Evolutionary conservation across 2,113 vertebrate genomes (phyloP).

Genomic region (Phyllostomus hastatus): DNA sequence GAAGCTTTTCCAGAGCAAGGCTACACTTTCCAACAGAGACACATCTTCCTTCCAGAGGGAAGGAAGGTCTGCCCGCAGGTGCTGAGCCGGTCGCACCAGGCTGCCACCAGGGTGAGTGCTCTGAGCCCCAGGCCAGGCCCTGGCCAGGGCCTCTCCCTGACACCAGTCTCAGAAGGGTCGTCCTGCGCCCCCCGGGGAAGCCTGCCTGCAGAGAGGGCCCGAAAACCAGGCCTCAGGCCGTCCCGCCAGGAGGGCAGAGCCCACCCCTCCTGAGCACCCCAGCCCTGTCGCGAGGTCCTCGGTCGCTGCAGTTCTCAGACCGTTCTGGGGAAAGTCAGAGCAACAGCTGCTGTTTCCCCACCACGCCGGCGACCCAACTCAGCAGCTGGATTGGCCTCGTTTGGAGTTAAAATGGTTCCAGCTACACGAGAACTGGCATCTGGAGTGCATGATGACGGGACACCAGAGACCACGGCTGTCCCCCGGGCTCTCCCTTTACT

Average conservation of each 20-base stretch:
- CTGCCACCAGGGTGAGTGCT: background rate
- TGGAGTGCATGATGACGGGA: fast-evolving
- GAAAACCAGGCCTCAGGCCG: fast-evolving
- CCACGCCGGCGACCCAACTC: background rate
- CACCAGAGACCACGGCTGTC: background rate
- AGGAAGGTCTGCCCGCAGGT: background rate
- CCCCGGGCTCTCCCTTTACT: background rate
- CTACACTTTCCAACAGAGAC: background rate
- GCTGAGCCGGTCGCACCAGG: background rate
- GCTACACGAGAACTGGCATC: background rate
- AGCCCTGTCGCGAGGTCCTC: too few relatives aligned
- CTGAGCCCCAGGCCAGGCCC: background rate
- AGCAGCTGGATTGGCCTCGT: background rate
- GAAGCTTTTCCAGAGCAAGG: background rate
- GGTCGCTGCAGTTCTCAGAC: background rate
- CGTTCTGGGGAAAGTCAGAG: background rate
- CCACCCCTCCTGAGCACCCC: fast-evolving
- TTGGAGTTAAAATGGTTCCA: background rate
- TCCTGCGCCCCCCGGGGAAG: fast-evolving
- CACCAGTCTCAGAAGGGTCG: too few relatives aligned
- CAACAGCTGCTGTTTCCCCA: background rate
- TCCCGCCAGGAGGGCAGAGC: background rate
- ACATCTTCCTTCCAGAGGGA: background rate
- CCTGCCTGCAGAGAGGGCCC: background rate
- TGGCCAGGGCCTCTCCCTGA: fast-evolving